A percentile compares a stretch with the other conserved stretches of the same genome.
Evolutionary conservation across 2,888 invertebrate species (phyloP).

Genomic region (Drosophila maculinotata): DNA sequence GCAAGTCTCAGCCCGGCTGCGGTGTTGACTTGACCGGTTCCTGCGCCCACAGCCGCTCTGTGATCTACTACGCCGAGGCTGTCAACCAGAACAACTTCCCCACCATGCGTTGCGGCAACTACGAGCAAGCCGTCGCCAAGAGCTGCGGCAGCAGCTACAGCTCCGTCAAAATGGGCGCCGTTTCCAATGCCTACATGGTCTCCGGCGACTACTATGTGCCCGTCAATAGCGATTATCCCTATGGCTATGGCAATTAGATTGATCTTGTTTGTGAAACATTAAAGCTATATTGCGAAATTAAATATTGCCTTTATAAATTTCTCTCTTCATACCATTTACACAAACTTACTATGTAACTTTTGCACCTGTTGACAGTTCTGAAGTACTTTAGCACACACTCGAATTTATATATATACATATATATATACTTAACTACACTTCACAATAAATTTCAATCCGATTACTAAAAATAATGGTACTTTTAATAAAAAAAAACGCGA

Average conservation of each 20-base stretch:
- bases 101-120: constrained; percentile 65
- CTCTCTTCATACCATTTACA: not conserved
- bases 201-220: constrained; percentile 81
- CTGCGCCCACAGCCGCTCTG: constrained; percentile 85
- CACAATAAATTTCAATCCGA: no score
- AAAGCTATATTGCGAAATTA: constrained; percentile 16
- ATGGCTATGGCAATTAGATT: constrained; percentile 65
- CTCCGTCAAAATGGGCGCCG: constrained; percentile 75
- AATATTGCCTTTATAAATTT: not conserved
- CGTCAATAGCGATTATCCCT: constrained; percentile 71
- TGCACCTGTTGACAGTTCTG: no score
- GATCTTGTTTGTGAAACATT: constrained; percentile 16
- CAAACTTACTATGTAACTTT: no score
- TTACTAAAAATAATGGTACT: no score
- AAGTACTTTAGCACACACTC: no score
- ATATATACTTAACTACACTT: no score
- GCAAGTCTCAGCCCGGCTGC: constrained; percentile 86
- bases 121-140: constrained; percentile 78
- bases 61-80: constrained; percentile 85
- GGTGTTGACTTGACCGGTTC: constrained; percentile 81
- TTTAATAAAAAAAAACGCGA: no score
- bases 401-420: not conserved
- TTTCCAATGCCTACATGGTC: constrained; percentile 71
- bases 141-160: constrained; percentile 73
- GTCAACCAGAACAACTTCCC: constrained; percentile 75